A percentile compares a stretch with the other conserved stretches of the same genome.
These are phyloP conservation scores for Callopanchax toddi DNA, from an alignment of 2,113 vertebrate species.

Conservation along the genomic window DNA sequence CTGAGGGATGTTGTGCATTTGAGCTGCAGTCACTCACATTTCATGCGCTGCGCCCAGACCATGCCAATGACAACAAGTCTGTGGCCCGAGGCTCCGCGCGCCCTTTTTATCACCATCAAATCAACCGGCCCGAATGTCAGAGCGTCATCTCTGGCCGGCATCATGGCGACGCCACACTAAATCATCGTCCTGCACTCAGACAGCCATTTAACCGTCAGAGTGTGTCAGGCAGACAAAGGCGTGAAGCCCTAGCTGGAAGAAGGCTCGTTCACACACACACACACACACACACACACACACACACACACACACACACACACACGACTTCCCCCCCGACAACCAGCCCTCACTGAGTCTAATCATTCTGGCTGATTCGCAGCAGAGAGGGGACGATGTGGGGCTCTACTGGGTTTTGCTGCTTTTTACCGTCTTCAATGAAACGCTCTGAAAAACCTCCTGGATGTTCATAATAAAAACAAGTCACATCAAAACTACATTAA, in stretches of 20 bases:
- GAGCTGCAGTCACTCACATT: constrained; percentile 61
- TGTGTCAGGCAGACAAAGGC: constrained; percentile 50
- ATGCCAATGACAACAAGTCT: constrained; percentile 57
- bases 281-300: no score
- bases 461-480: no score
- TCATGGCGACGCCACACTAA: constrained; percentile 54
- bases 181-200: constrained; percentile 63
- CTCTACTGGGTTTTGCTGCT: no score
- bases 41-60: constrained; percentile 44
- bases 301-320: constrained; percentile 8
- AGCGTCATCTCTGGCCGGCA: constrained; percentile 51
- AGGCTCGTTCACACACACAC: constrained; percentile 18
- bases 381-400: no score
- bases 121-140: constrained; percentile 64
- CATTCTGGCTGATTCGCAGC: constrained; percentile 44
- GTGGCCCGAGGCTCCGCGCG: constrained; percentile 50
- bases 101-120: constrained; percentile 71
- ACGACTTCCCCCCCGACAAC: constrained; percentile 6
- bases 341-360: constrained; percentile 30
- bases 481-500: no score
- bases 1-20: constrained; percentile 54
- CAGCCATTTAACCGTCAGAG: constrained; percentile 63
- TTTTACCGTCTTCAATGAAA: no score
- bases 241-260: constrained; percentile 38
- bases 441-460: no score